These are phyloP conservation scores for Taenaris catops DNA, from an alignment of 2,888 invertebrate genomes.

Conservation along the genomic window DNA sequence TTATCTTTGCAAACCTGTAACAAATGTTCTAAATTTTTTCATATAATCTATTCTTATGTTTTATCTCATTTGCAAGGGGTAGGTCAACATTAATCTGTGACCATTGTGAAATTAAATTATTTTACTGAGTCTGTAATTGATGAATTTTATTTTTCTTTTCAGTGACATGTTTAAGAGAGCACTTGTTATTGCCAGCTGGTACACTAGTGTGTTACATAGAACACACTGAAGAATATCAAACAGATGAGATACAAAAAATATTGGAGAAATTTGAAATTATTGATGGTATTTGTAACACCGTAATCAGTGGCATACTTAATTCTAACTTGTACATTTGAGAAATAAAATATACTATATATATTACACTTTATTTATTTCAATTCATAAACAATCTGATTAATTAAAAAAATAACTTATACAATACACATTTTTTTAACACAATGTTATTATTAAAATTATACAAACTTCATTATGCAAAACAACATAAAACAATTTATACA, in stretches of 20 bases:
- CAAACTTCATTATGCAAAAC: constrained; percentile 39
- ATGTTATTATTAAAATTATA: constrained; percentile 39
- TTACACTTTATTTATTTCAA: constrained; percentile 19
- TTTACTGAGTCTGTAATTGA: no score
- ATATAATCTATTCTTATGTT: no score
- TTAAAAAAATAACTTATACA: constrained; percentile 23
- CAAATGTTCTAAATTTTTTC: no score
- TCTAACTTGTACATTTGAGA: constrained; percentile 60
- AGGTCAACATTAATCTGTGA: no score
- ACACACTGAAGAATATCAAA: constrained; percentile 49
- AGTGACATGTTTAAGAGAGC: constrained; percentile 58
- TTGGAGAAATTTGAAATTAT: constrained; percentile 46
- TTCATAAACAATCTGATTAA: constrained; percentile 21
- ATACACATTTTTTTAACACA: constrained; percentile 34
- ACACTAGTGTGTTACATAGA: constrained; percentile 56
- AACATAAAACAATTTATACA: constrained; percentile 51
- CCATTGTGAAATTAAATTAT: no score
- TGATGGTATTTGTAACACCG: constrained; percentile 27
- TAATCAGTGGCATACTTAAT: constrained; percentile 38
- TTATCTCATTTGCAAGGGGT: no score
- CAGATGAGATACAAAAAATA: constrained; percentile 44
- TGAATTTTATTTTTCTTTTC: constrained; percentile 32
- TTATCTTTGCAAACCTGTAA: no score
- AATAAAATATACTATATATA: constrained; percentile 17
- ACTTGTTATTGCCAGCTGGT: constrained; percentile 41